A percentile compares a stretch with the other conserved stretches of the same genome.
phyloP scores from a whole-genome alignment of 2,888 invertebrate genomes.

The Tenthredo scrophulariae region DNA sequence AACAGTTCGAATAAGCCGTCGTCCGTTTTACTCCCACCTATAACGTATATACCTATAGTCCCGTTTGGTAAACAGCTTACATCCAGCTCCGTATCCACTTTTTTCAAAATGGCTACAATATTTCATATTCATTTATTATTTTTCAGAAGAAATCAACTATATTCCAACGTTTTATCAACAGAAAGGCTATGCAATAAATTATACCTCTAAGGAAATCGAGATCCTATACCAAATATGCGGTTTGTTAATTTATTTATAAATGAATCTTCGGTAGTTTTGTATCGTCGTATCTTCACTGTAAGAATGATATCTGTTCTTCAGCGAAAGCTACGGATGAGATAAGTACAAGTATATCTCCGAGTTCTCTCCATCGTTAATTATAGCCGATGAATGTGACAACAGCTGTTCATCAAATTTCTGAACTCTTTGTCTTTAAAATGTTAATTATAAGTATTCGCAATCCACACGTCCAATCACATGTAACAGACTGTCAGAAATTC shows the following conservation, averaged over 20 bases:
- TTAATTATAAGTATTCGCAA: background rate
- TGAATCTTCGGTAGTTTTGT: too few species aligned
- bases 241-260: too few species aligned
- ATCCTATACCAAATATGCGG: too few species aligned
- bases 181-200: too few species aligned
- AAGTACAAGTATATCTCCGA: background rate
- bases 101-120: background rate
- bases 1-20: constrained; percentile 41
- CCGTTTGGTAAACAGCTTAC: constrained; percentile 44
- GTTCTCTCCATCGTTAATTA: constrained; percentile 14
- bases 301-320: background rate
- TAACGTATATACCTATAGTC: background rate
- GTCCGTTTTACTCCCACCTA: background rate
- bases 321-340: background rate
- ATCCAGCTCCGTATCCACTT: background rate
- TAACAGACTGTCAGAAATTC: background rate
- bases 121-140: background rate
- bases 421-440: background rate
- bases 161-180: too few species aligned
- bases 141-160: background rate
- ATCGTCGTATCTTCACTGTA: too few species aligned
- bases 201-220: too few species aligned
- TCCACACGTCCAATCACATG: background rate
- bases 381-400: background rate
- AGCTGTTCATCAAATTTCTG: background rate